A percentile compares a stretch with the other conserved stretches of the same genome.
Conservation (phyloP, 2,888 invertebrate genomes). For the Nymphalis c-album region DNA sequence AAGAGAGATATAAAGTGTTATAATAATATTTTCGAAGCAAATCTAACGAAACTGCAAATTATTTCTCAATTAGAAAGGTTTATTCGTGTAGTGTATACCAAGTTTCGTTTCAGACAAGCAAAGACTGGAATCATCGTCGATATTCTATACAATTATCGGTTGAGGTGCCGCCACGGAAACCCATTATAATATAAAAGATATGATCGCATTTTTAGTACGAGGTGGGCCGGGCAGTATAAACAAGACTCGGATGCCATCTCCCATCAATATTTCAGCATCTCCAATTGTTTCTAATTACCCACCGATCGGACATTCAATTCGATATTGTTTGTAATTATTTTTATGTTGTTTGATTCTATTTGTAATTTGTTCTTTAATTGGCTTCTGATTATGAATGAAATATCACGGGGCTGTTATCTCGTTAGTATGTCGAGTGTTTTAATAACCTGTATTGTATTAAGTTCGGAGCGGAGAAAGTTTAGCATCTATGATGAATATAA, state of each 20-base stretch:
- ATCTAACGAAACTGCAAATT: background rate
- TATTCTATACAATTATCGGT: slow-evolving; percentile 69
- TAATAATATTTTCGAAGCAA: too few relatives aligned
- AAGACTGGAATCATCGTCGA: background rate
- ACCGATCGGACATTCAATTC: slow-evolving; percentile 75
- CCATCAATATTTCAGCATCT: slow-evolving; percentile 69
- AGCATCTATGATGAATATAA: slow-evolving; percentile 5
- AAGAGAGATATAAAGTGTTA: too few relatives aligned
- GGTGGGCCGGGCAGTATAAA: slow-evolving; percentile 66
- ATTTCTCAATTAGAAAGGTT: background rate
- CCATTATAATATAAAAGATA: slow-evolving; percentile 80
- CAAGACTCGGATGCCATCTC: slow-evolving; percentile 41
- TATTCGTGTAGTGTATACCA: background rate
- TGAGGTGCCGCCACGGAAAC: slow-evolving; percentile 77
- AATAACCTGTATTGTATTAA: slow-evolving; percentile 38
- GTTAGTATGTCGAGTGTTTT: slow-evolving; percentile 42
- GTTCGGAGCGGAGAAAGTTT: slow-evolving; percentile 34
- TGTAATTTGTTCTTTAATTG: slow-evolving; percentile 74
- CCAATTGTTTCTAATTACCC: slow-evolving; percentile 78
- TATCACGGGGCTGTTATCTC: slow-evolving; percentile 48
- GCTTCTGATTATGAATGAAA: slow-evolving; percentile 66
- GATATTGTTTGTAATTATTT: slow-evolving; percentile 73
- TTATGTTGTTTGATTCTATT: slow-evolving; percentile 65
- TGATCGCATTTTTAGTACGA: slow-evolving; percentile 77
- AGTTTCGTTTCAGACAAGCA: background rate